Evolutionary conservation across 92 coral and sea anemone species (phyloP), one percentile per base, ranked within the genome.

Genomic region (Siderastrea siderea): DNA sequence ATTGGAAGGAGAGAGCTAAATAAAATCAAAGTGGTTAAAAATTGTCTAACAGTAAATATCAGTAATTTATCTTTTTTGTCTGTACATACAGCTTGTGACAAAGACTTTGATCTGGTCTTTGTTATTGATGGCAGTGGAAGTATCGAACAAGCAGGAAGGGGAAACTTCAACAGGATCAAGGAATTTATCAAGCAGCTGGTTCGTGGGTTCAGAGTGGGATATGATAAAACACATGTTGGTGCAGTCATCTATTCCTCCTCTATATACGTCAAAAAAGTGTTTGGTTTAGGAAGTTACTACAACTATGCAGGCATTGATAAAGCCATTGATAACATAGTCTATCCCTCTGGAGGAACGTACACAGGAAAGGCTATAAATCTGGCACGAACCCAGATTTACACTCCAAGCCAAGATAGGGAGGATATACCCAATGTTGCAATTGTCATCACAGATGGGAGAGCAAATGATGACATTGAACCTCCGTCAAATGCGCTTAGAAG

Each of bases 111-210:
- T 58, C 57, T 96, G 67, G 88, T 68, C 10, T 85, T 96, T 59
- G 68, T 96, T 38, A 74, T 96, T 66, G 99, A 96, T 75, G 98
- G 96, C 26, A 94, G 98, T 47, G 91, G 94, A 8, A 91, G 95
- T 71, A 91, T 96, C 6, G 88, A 92, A 19, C 71, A 65, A 9
- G 89, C 82, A 4, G 95, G 91, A 45, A 60, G 9, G 17, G 91
- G 91, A 9, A 96, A 96, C 80, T 96, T 96, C 84, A 47, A 89
- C 9, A 82, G 59, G 61, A 81, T 93, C 48, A 77, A 82, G 69
- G 50, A 71, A 5, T 96, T 96, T 60, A 84, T 93, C 38, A 94
- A 89, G 45, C 15, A 75, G 3, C 79, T 96, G 62, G 70, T 89
- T 14, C 16, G 51, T 1, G 91, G 86, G 38, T 96, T 96, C 88